Evolutionary conservation across 2,797 vertebrate species (phyloP).

Genomic region (Propithecus deckenii): DNA sequence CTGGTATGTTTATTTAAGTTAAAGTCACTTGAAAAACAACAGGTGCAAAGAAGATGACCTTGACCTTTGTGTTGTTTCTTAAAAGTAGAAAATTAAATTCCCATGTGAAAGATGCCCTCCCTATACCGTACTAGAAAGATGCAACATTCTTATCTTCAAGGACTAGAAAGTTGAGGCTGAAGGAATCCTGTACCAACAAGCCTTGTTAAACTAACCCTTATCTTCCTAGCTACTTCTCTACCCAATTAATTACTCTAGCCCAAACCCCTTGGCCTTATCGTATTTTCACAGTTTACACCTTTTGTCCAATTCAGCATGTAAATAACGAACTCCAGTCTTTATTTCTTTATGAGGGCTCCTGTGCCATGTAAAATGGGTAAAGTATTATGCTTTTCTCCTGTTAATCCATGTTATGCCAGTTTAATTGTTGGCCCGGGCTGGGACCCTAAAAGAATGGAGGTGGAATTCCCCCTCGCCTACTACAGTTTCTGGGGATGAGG

Average conservation of each 20-base stretch:
- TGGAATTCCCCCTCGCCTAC: background rate
- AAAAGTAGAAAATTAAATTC: background rate
- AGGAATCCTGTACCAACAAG: background rate
- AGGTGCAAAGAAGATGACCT: background rate
- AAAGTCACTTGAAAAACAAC: background rate
- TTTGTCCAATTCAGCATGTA: background rate
- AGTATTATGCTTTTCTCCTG: background rate
- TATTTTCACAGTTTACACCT: background rate
- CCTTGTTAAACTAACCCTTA: background rate
- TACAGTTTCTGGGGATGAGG: background rate
- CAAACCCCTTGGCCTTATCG: background rate
- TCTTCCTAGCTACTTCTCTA: background rate
- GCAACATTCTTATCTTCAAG: background rate
- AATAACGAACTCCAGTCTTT: background rate
- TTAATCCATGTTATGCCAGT: background rate
- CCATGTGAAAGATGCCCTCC: background rate
- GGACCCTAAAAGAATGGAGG: background rate
- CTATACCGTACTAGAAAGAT: background rate
- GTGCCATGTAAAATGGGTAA: background rate
- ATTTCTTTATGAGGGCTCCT: background rate
- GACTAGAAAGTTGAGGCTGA: background rate
- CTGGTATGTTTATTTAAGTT: background rate
- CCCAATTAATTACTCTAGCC: background rate
- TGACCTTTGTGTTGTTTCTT: background rate
- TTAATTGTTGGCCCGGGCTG: background rate